These are phyloP conservation scores for Picathartes gymnocephalus DNA, from an alignment of 2,113 vertebrate genomes.

Conservation along the genomic window DNA sequence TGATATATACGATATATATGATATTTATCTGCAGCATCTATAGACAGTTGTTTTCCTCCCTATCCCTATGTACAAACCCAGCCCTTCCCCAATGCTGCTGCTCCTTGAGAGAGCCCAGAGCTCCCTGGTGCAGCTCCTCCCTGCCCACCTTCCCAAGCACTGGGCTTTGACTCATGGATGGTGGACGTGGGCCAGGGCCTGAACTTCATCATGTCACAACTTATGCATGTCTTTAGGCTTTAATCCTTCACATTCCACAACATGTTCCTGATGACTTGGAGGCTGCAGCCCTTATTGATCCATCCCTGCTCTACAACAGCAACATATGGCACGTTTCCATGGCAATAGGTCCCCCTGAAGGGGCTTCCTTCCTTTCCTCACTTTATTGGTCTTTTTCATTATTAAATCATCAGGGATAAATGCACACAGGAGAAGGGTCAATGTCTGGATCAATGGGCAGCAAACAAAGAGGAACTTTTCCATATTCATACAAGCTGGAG, in stretches of 20 bases:
- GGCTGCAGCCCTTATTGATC: constrained; percentile 44
- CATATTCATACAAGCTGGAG: constrained; percentile 41
- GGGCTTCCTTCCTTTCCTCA: constrained; percentile 8
- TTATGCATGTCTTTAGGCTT: background rate
- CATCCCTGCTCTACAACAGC: background rate
- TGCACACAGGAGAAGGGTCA: background rate
- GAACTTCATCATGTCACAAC: background rate
- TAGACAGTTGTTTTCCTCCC: fast-evolving
- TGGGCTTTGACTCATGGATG: background rate
- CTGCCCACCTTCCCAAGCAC: background rate
- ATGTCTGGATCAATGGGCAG: constrained; percentile 21
- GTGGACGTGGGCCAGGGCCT: background rate
- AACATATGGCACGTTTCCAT: constrained; percentile 5
- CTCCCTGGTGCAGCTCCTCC: background rate
- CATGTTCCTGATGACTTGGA: background rate
- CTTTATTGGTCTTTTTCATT: constrained; percentile 28
- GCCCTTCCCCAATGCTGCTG: background rate
- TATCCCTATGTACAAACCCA: background rate
- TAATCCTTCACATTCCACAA: constrained; percentile 7
- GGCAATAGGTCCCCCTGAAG: constrained; percentile 14
- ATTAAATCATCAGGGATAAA: constrained; percentile 47
- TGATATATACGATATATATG: no score
- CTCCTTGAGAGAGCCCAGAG: background rate
- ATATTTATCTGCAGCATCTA: no score
- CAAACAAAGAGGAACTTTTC: constrained; percentile 44